Evolutionary conservation across 2,888 invertebrate species (phyloP), one percentile per base, ranked within the genome.

Genomic region (Gandaritis pyraliata): DNA sequence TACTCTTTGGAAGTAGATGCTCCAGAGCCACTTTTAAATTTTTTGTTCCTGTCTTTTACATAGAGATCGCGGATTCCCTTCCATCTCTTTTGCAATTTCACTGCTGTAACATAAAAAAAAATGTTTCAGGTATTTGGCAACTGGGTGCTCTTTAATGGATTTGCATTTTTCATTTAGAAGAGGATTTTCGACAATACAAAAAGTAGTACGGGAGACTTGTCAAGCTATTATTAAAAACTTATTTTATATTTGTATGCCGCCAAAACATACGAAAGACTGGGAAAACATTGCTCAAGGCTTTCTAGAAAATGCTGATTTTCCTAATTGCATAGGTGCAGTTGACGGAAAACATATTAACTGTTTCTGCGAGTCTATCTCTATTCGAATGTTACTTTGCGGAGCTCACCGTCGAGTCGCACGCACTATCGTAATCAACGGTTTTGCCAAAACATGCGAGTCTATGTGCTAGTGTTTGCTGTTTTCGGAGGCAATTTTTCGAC

Each of bases 1-100:
- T 68, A 70, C 48, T 69, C 65, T 68, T 64, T 68, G 57, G 66
- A 67, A 55, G 61, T 61, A 61, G 64, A 64, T 67, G 65, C 54
- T 30, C 58, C 66, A 46, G 65, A 67, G 16, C 49, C 49, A 50
- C 49, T 50, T 12, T 18, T 33, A 10, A 0, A 1, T 50, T 50
- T 50, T 70, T 70, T 61, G 39, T 69, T 70, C n/a, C 51, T 65
- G 54, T 66, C 61, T 57, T 64, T 70, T 0, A 8, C 16, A 10
- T 43, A 43, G 15, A 1, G 0, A 1, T 43, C 41, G 15, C 41
- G 41, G 41, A 43, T 43, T 43, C 41, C 41, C 8, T 43, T 43
- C 41, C 41, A 43, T 16, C 15, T 43, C 10, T 43, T 43, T 43
- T 43, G 41, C 8, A 43, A 16, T 43, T 16, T 43, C 8, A 43